Evolutionary conservation across 2,113 vertebrate species (phyloP).

Genomic region (Oxyruncus cristatus): DNA sequence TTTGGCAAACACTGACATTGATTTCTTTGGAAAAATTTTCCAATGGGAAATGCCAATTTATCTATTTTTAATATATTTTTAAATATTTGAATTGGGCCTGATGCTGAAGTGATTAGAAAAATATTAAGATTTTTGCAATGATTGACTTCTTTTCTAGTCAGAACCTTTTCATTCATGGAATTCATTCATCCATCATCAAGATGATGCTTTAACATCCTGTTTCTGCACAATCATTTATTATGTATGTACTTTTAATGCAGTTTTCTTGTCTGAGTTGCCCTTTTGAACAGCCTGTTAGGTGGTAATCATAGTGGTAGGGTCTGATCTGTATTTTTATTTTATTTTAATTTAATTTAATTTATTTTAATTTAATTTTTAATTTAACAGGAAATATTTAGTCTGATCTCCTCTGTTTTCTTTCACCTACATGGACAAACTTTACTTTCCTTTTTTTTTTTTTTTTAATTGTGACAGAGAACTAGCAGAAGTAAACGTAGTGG

Average conservation of each 20-base stretch:
- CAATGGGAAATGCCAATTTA: background rate
- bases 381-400: background rate
- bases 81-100: background rate
- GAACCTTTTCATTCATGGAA: background rate
- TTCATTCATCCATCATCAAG: too few relatives aligned
- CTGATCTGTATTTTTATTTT: background rate
- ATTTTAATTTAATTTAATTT: background rate
- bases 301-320: background rate
- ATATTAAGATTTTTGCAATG: background rate
- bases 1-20: background rate
- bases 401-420: background rate
- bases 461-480: background rate
- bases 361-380: background rate
- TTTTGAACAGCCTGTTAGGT: background rate
- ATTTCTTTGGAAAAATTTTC: background rate
- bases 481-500: background rate
- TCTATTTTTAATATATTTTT: background rate
- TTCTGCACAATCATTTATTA: background rate
- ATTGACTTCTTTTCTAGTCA: background rate
- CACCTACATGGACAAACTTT: background rate
- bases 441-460: background rate
- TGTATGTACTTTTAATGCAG: background rate
- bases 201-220: background rate
- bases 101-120: background rate
- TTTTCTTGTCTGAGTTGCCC: background rate